Base-by-base conservation (phyloP, 2,888 invertebrate species). In the Crossocerus cetratus region DNA sequence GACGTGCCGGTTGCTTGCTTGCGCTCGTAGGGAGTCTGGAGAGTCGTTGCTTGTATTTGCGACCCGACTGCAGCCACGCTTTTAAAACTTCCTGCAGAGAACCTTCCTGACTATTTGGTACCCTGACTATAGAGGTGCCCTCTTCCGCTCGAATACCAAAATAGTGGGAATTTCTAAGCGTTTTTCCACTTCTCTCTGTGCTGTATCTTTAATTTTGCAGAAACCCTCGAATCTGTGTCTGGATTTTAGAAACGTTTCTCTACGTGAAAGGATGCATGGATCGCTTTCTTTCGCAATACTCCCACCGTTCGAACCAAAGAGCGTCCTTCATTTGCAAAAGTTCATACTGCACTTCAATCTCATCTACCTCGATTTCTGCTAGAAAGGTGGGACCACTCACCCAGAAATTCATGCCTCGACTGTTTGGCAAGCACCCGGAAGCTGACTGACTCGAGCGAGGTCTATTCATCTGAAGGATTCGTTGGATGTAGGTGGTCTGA, bases 121-220 rank as follows among this genome's bases (percentile, higher is more conserved):
- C n/a, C 73, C 54, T 54, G 72, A 62, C 59, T 59, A 62, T 43
- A 59, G 55, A 56, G 58, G 20, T 20, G 32, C 8, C 53, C 43
- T 54, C 55, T 76, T 76, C 74, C 74, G 74, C 69, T 74, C 64
- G 64, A 64, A 69, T 69, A 64, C 74, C 63, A 69, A 63, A 66
- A 64, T 61, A n/a, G n/a, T n/a, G n/a, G n/a, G 32, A 8, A 8
- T 32, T 8, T 5, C 1, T 8, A 32, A 8, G 4, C 23, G 23
- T 23, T 8, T 32, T 32, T 2, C 23, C 23, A 32, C 2, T 8
- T 32, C 32, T 32, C 11, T 32, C 8, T n/a, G n/a, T n/a, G n/a
- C 32, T 8, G 11, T 32, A 32, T 32, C 32, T 32, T 32, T 3
- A 32, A 3, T 32, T 32, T 32, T 32, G 32, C 11, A 4, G 2